phyloP scores from a whole-genome alignment of 2,113 vertebrate genomes.

The Notothenia rossii region DNA sequence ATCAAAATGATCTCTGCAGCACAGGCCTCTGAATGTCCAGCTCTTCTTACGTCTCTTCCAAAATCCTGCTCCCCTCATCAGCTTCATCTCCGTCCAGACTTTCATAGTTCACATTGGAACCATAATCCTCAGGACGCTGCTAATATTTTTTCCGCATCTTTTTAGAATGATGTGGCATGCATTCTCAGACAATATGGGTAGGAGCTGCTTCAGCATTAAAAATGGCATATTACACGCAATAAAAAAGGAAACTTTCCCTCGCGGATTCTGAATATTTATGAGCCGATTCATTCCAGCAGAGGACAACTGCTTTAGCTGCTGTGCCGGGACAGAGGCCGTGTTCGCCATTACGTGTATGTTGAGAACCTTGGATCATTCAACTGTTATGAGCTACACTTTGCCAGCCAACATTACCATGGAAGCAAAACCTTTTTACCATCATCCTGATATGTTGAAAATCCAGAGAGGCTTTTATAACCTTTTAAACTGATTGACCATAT shows the following conservation, averaged over 20 bases:
- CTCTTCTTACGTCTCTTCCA: slow-evolving; percentile 63
- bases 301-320: slow-evolving; percentile 70
- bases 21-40: slow-evolving; percentile 46
- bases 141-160: slow-evolving; percentile 37
- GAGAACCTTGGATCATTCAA: slow-evolving; percentile 50
- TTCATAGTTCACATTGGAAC: slow-evolving; percentile 67
- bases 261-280: slow-evolving; percentile 60
- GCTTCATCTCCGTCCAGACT: slow-evolving; percentile 41
- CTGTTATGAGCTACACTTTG: slow-evolving; percentile 44
- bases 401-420: slow-evolving; percentile 52
- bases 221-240: slow-evolving; percentile 57
- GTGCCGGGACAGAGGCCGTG: slow-evolving; percentile 37
- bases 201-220: slow-evolving; percentile 36
- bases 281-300: slow-evolving; percentile 48
- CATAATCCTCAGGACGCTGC: slow-evolving; percentile 45
- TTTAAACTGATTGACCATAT: slow-evolving; percentile 72
- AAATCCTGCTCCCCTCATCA: slow-evolving; percentile 63
- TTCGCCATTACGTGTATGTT: slow-evolving; percentile 52
- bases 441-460: slow-evolving; percentile 69
- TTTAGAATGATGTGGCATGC: slow-evolving; percentile 40
- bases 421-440: slow-evolving; percentile 61
- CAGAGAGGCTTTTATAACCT: slow-evolving; percentile 63
- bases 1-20: slow-evolving; percentile 70
- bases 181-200: slow-evolving; percentile 35
- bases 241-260: slow-evolving; percentile 45